Evolutionary conservation across 2,797 vertebrate genomes (phyloP).

Genomic region (Hypotaenidia philippensis): DNA sequence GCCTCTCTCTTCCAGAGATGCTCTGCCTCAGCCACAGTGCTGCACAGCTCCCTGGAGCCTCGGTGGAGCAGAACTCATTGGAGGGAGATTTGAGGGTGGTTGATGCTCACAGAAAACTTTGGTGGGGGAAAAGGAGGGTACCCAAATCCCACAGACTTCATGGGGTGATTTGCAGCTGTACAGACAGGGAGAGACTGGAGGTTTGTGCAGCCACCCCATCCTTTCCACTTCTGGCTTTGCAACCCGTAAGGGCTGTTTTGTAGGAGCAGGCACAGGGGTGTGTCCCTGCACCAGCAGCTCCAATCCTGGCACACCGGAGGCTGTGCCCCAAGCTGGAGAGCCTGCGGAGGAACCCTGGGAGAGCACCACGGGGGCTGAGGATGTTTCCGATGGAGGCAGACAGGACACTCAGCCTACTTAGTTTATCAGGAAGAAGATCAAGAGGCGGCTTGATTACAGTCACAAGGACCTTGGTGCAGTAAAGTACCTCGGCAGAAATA

Average conservation of each 20-base stretch:
- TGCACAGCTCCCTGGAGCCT: background rate
- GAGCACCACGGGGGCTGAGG: background rate
- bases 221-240: background rate
- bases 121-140: background rate
- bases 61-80: rapidly evolving
- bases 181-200: background rate
- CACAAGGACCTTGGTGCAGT: background rate
- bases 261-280: background rate
- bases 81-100: background rate
- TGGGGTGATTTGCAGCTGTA: rapidly evolving
- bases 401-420: conserved; percentile 23
- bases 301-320: background rate
- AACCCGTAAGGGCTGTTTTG: background rate
- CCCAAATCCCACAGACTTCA: rapidly evolving
- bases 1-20: background rate
- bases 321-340: background rate
- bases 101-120: background rate
- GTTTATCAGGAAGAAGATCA: conserved; percentile 68
- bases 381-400: background rate
- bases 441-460: conserved; percentile 63
- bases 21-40: background rate
- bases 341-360: background rate
- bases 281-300: background rate
- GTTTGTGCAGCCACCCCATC: background rate
- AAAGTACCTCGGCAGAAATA: conserved; percentile 64